Base-by-base conservation (phyloP, 2,797 vertebrate genomes). In the Acanthurus tractus region DNA sequence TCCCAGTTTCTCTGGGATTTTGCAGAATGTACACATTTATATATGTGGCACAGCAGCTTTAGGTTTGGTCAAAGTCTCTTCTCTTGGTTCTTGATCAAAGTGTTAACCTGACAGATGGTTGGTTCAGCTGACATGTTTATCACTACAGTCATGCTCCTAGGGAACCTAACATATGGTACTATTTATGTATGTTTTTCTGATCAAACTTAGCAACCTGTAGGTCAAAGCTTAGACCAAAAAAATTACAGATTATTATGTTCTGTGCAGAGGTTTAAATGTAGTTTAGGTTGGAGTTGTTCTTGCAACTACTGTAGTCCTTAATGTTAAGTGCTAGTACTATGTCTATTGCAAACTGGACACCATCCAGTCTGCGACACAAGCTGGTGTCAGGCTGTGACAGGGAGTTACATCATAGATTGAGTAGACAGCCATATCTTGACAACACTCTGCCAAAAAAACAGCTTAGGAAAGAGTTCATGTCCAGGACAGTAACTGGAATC, bases 401-500 rank as follows among this genome's bases (percentile, higher is more conserved):
- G 5, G 40, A 58, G 40, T 66, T 56, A 36, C 17, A 34, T 29
- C 18, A 44, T 53, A 29, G 13, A 66, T 11, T 1, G 3, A 3
- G 10, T 15, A 6, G 14, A 36, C 11, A 63, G 22, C 52, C 2
- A 8, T 12, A 44, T 70, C n/a, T 75, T 1, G 54, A 15, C 44
- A 64, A 22, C 3, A 64, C 53, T 62, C 22, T 23, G 14, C 0
- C 36, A 13, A 44, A 76, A 66, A 53, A 11, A 38, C 23, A 36
- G 9, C 70, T 62, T 6, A 15, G 17, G 49, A 57, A 48, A 63
- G 5, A 49, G 18, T 58, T 63, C 48, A 22, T 68, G 55, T 79
- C 56, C 6, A 63, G 59, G 49, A 65, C 56, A 58, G 11, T 55
- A 62, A 57, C 58, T 23, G 1, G 48, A 78, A 76, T 84, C 79